These are phyloP conservation scores for Cerceris ruficornis DNA, from an alignment of 2,888 invertebrate genomes.

Conservation along the genomic window DNA sequence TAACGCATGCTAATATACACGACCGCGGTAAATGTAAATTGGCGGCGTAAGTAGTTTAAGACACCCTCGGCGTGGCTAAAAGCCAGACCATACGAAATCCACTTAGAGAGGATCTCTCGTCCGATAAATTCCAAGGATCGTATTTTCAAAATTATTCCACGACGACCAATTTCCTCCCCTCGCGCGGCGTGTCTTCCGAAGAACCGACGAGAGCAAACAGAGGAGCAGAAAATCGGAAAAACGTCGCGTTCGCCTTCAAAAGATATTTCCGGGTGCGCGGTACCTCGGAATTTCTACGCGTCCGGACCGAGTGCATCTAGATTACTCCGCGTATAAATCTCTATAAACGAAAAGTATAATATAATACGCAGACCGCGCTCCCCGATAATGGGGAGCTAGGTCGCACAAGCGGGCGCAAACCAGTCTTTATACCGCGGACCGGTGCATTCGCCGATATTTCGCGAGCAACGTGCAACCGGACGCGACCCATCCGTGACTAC, in stretches of 20 bases:
- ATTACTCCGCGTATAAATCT: slow-evolving; percentile 36
- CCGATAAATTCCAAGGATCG: background rate
- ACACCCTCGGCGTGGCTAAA: background rate
- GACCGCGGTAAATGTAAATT: slow-evolving; percentile 23
- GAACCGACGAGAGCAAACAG: background rate
- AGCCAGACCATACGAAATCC: background rate
- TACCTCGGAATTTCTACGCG: background rate
- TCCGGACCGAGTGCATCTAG: slow-evolving; percentile 9
- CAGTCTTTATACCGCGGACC: slow-evolving; percentile 35
- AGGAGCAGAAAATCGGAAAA: slow-evolving; percentile 3
- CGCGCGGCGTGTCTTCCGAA: background rate
- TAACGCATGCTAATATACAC: slow-evolving; percentile 3
- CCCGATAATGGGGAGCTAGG: slow-evolving; percentile 1
- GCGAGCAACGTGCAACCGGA: background rate
- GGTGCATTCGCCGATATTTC: slow-evolving; percentile 21
- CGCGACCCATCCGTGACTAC: background rate
- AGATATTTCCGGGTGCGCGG: slow-evolving; percentile 1
- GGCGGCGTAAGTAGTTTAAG: slow-evolving; percentile 4
- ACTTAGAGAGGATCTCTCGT: background rate
- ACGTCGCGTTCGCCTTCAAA: background rate
- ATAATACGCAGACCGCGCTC: slow-evolving; percentile 12
- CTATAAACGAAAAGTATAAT: slow-evolving; percentile 35
- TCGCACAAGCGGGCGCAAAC: slow-evolving; percentile 15
- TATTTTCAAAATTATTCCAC: background rate
- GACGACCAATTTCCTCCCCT: background rate